Evolutionary conservation across 1,140 invertebrate genomes (phyloP), one percentile per base, ranked within the genome.

Genomic region (Papilio glaucus): DNA sequence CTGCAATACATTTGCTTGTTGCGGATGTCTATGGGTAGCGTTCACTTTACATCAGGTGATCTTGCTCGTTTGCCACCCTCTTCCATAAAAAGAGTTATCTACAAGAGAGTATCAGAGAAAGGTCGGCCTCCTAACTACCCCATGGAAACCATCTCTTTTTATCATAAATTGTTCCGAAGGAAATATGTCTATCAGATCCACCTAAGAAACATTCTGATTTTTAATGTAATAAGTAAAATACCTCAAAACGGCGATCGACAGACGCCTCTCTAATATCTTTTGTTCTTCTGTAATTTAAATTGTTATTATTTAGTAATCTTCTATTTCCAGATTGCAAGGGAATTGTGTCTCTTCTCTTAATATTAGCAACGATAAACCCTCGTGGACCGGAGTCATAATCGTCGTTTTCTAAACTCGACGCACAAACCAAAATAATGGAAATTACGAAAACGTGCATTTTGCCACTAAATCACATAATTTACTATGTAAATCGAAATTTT

Each of bases 211-310:
- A 45, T 45, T 21, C 42, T 45, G 5, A 21, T 45, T 7, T 45
- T 45, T 0, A 45, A 9, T 8, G 4, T 15, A 45, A 45, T 42
- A 45, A 6, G 12, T 24, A 24, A 57, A 13, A 57, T 57, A 57
- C 49, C 49, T 57, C 49, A 57, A 57, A 57, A 57, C 4, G 49
- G 9, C 49, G 49, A 12, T 57, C 49, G 1, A 57, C 49, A 26
- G 49, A 57, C 10, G 49, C 12, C 9, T 57, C 49, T 24, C 49
- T 57, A 4, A 57, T 57, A 4, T 57, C 49, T 57, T 57, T 57
- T 57, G 49, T 57, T 24, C 49, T 57, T 57, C 49, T 26, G 10
- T 57, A 57, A 57, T 57, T 57, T 57, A 57, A 57, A 26, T 57
- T 57, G 4, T 57, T 57, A 57, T 13, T 26, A 13, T 57, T 21